Conservation (phyloP, 2,797 vertebrate species). For the Microhierax caerulescens region DNA sequence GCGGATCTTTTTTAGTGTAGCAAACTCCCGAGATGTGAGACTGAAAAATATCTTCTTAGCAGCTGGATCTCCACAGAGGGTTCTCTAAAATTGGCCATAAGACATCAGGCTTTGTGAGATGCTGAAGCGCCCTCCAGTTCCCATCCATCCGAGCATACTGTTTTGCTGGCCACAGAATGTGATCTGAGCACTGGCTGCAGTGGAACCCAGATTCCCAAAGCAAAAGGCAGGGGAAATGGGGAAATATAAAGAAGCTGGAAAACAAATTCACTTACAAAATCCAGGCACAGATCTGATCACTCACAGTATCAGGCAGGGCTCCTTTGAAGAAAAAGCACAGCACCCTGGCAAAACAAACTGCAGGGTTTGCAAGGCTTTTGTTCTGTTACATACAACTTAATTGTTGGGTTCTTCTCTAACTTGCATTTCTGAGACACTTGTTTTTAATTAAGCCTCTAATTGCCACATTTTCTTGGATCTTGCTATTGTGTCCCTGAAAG, state of each 20-base stretch:
- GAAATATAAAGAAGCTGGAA: not conserved
- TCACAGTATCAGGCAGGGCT: not conserved
- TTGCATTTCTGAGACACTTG: not conserved
- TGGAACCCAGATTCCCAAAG: not conserved
- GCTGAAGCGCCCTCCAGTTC: not conserved
- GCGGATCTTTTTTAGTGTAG: not conserved
- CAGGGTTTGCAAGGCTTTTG: not conserved
- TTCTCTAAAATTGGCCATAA: not conserved
- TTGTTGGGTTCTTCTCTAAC: not conserved
- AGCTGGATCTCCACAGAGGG: not conserved
- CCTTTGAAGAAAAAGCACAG: not conserved
- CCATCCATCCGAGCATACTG: not conserved
- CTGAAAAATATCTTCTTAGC: not conserved
- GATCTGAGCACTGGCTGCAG: not conserved
- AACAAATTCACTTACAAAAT: not conserved
- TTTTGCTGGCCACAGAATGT: not conserved
- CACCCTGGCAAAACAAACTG: not conserved
- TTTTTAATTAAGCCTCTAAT: not conserved
- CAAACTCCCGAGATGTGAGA: not conserved
- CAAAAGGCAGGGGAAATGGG: not conserved
- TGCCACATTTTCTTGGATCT: not conserved
- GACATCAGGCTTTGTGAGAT: not conserved
- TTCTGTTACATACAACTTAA: conserved; percentile 10
- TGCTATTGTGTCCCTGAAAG: not conserved
- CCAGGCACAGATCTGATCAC: not conserved